phyloP scores from a whole-genome alignment of 2,888 invertebrate species.

The Isotomurus palustris region DNA sequence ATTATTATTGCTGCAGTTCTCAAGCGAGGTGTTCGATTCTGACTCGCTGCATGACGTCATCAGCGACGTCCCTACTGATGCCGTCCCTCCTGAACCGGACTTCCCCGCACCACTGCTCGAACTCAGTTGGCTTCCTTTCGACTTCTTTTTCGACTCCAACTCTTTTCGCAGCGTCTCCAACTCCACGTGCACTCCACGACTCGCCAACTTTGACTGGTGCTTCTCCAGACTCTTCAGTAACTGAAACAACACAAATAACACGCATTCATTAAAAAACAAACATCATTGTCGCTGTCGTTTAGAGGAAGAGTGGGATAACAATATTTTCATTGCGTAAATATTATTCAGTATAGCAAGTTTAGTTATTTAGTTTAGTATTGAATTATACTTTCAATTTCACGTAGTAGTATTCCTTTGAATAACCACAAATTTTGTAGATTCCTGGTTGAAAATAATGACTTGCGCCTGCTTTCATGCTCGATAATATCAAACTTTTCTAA shows the following conservation, averaged over 20 bases:
- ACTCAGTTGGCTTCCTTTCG: not conserved
- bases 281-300: not conserved
- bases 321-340: not conserved
- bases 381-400: no score
- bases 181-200: slow-evolving; percentile 74
- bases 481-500: no score
- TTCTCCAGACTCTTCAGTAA: slow-evolving; percentile 84
- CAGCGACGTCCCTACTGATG: not conserved
- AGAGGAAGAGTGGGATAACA: not conserved
- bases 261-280: not conserved
- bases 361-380: no score
- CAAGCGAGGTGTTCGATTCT: not conserved
- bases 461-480: no score
- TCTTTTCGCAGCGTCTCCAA: slow-evolving; percentile 77
- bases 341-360: no score
- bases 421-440: no score
- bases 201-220: slow-evolving; percentile 82
- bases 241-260: slow-evolving; percentile 50
- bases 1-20: slow-evolving; percentile 11
- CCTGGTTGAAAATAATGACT: no score
- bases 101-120: no score
- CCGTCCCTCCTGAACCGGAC: not conserved
- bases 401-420: no score
- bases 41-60: not conserved
- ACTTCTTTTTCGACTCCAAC: slow-evolving; percentile 66